These are phyloP conservation scores for Eidolon helvum DNA, from an alignment of 2,113 vertebrate species.

Conservation along the genomic window DNA sequence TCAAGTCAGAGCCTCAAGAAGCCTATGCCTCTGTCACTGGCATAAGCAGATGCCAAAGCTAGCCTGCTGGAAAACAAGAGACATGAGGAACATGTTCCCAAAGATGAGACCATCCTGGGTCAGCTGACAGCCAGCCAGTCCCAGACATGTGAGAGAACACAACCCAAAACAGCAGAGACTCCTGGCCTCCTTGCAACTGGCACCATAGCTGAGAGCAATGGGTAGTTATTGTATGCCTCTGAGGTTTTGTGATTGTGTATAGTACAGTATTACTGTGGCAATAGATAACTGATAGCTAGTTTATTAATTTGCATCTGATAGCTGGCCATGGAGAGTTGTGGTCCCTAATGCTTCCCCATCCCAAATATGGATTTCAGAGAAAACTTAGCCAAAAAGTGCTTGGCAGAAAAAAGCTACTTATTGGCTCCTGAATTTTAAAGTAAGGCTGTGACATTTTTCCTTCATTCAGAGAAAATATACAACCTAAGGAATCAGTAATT, in stretches of 20 bases:
- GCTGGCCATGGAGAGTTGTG: background rate
- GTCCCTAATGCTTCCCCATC: background rate
- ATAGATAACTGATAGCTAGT: background rate
- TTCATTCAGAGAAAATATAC: background rate
- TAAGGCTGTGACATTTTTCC: background rate
- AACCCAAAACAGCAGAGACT: background rate
- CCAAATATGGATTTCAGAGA: background rate
- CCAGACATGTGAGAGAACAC: background rate
- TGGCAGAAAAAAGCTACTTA: background rate
- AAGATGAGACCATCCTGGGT: background rate
- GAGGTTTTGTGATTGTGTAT: background rate
- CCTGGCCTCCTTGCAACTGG: background rate
- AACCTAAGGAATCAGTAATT: background rate
- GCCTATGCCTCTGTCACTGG: background rate
- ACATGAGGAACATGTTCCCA: background rate
- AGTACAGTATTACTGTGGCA: background rate
- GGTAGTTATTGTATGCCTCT: fast-evolving
- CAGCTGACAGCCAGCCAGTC: background rate
- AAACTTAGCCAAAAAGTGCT: background rate
- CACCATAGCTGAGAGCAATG: fast-evolving
- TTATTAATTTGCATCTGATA: background rate
- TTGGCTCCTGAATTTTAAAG: slow-evolving; percentile 12
- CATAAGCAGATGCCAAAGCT: background rate
- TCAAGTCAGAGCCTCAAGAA: background rate
- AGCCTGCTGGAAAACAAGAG: background rate